Evolutionary conservation across 2,888 invertebrate genomes (phyloP), one percentile per base, ranked within the genome.

Genomic region (Macropis europaea): DNA sequence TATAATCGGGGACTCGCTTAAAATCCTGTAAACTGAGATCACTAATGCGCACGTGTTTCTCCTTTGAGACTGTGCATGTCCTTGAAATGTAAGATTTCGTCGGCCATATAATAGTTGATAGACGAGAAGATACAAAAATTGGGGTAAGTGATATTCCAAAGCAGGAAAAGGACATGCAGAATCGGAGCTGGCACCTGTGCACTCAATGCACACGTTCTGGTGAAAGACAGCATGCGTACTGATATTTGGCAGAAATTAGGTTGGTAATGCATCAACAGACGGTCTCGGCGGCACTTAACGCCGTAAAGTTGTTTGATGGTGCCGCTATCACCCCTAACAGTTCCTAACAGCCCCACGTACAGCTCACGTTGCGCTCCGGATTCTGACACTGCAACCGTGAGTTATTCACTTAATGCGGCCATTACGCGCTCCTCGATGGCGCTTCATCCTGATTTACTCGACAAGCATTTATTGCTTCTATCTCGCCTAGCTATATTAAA

Each of bases 371-470:
- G 67, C 73, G 73, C 61, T 73, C 74, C 69, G 72, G 57, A 76
- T 73, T 73, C 75, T 77, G 81, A 80, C 83, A 81, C 77, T 79
- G 79, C 82, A 82, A 81, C 82, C 82, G 84, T 88, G 87, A 88
- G 86, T 88, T 88, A 88, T 88, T 88, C 88, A 88, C 88, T 88
- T 88, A 88, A 88, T 88, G 84, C 87, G 85, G 78, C 87, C 88
- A 89, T 88, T 88, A 88, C 86, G 83, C 78, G 84, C 86, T 86
- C 82, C 88, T 88, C 88, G 85, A 87, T 88, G 88, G 85, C 86
- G 87, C 87, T 88, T 88, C 87, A 88, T 88, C 88, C 88, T 88
- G 88, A 88, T 88, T 88, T 88, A 88, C 87, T 87, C 81, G 87
- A 88, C 88, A 84, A 86, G 85, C 88, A 87, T 88, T 88, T 87